Base-by-base conservation (phyloP, 2,888 invertebrate species). In the Rhagophthalmus giganteus region DNA sequence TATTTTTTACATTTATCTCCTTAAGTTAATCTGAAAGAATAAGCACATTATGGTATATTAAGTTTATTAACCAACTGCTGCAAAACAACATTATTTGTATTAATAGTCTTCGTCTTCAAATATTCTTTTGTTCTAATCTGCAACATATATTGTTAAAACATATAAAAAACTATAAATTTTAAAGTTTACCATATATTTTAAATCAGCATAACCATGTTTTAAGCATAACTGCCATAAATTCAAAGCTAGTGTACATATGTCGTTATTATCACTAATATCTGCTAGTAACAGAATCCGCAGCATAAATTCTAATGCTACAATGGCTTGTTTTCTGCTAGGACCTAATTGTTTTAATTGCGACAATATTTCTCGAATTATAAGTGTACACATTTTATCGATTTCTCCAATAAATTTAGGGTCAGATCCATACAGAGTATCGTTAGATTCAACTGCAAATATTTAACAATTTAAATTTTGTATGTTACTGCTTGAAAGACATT, bases 371-470 rank as follows among this genome's bases (percentile, higher is more conserved):
- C 89, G 87, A 25, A 94, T 78, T 41, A 94, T 78, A 57, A 87
- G 83, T 0, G 84, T 81, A 55, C 87, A 86, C 69, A 91, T 84
- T 67, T 82, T 84, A 65, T 90, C 86, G 1, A 95, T 79, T 73
- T 91, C 90, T 1, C 78, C 76, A 37, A 94, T 77, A 71, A 93
- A 96, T 74, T 93, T 91, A 8, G 85, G 81, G 75, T 95, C 94
- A 7, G 87, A 85, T 4, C 95, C 95, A 70, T 96, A 97, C 27
- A 97, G 76, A 47, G 87, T 82, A 73, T 97, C 95, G 71, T 97
- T 97, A 2, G 95, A 94, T 67, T 95, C 87, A 54, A 96, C 93
- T 86, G 61, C 65, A 77, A 77, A 9, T 24, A 20, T 10, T 20
- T 20, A 10, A 6, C 9, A 20, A 35, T 5, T 15, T 10, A 49